phyloP scores from a whole-genome alignment of 2,113 vertebrate species.

The Vireo altiloquus region DNA sequence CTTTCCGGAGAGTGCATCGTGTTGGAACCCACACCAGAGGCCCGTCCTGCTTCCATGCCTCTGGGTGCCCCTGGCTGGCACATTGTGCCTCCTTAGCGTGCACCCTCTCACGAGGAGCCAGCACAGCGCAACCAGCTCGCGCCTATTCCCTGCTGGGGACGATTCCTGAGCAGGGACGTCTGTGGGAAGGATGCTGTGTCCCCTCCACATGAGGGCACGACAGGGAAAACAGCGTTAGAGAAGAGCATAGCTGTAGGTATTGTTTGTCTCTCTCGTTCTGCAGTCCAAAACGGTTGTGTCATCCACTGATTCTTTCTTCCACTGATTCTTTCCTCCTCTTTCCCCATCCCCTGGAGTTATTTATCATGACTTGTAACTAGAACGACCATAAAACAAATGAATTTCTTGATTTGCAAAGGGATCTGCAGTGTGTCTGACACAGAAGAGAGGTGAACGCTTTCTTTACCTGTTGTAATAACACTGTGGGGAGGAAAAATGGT shows the following conservation, averaged over 20 bases:
- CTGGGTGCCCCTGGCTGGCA: too few relatives aligned
- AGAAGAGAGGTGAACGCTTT: background rate
- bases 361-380: background rate
- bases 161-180: too few relatives aligned
- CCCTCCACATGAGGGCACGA: too few relatives aligned
- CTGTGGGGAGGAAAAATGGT: background rate
- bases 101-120: too few relatives aligned
- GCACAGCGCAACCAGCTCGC: too few relatives aligned
- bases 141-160: too few relatives aligned
- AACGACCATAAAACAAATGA: background rate
- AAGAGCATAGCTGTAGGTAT: background rate
- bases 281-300: background rate
- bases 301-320: background rate
- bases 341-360: background rate
- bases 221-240: too few relatives aligned
- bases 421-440: background rate
- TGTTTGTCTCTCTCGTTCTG: background rate
- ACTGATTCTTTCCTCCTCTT: background rate
- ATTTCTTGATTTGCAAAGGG: background rate
- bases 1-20: too few relatives aligned
- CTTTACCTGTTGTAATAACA: background rate
- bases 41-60: too few relatives aligned
- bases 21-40: too few relatives aligned
- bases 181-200: too few relatives aligned
- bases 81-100: too few relatives aligned